Base-by-base conservation (phyloP, 2,797 vertebrate genomes). In the Epinephelus coioides region DNA sequence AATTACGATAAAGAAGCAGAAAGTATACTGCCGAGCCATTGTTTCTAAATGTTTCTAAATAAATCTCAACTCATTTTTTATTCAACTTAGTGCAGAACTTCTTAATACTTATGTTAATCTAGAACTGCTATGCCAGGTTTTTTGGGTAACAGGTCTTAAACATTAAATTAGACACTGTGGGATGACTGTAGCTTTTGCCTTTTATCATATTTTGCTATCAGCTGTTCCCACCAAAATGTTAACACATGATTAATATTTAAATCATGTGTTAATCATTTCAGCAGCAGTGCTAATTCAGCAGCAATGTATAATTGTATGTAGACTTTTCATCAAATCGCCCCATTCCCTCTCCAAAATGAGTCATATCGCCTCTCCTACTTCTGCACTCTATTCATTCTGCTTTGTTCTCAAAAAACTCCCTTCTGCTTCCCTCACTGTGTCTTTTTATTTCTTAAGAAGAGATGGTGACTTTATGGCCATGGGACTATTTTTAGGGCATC, bases 171-270 rank as follows among this genome's bases (percentile, higher is more conserved):
- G 55, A 73, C 46, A 75, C 51, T 40, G 23, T 62, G 14, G 10
- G 50, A 55, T 62, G 59, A 75, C 57, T 57, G 13, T 14, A 64
- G 64, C 55, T 59, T 69, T 67, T 49, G 17, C 65, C 60, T 83
- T 86, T 87, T 79, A 86, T 81, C 67, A 81, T 83, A 73, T 79
- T 81, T 83, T 86, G 73, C 77, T 69, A 85, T 87, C 81, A 87
- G 87, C 86, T 83, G 72, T 84, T 84, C 79, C 62, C 65, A 67
- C 76, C 60, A 73, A 82, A 83, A 78, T 76, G 65, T 81, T 65
- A 90, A 85, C 56, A 73, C 34, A 73, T 75, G 62, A 81, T 89
- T 76, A 72, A 86, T 77, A 85, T 90, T 87, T 69, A 86, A 91
- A 84, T 65, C 69, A n/a, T 75, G 77, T 86, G 71, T 68, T 85